Evolutionary conservation across 2,797 vertebrate species (phyloP).

Genomic region (Malurus leucopterus): DNA sequence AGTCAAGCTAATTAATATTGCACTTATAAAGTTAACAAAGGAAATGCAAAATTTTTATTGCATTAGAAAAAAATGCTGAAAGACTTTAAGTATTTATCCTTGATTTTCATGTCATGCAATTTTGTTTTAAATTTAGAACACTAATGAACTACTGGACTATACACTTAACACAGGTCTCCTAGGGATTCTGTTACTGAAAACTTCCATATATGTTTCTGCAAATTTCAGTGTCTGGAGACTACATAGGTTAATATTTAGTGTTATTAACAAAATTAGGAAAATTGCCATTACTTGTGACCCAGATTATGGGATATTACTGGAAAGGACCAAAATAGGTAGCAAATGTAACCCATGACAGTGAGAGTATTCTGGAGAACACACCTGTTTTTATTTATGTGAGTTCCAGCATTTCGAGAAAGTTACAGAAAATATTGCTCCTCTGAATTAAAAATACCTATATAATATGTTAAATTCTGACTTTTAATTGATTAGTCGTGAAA

Average conservation of each 20-base stretch:
- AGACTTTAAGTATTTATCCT: not conserved
- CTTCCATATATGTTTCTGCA: not conserved
- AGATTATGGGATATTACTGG: not conserved
- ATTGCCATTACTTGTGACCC: not conserved
- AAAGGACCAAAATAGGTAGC: constrained; percentile 6
- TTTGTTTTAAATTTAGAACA: not conserved
- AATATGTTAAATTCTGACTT: not conserved
- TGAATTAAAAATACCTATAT: not conserved
- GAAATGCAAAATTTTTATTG: constrained; percentile 2
- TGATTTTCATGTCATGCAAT: not conserved
- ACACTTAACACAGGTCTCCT: not conserved
- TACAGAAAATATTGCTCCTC: not conserved
- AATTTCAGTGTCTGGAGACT: not conserved
- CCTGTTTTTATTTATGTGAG: constrained; percentile 1
- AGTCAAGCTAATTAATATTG: not conserved
- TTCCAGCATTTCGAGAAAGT: not conserved
- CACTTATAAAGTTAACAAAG: not conserved
- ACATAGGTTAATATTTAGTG: not conserved
- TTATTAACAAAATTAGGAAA: constrained; percentile 28
- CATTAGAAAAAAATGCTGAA: not conserved
- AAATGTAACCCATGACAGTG: constrained; percentile 3
- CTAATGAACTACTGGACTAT: not conserved
- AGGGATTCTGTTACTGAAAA: not conserved
- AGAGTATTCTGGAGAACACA: not conserved
- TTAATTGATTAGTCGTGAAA: not conserved